Conservation (phyloP, 1,140 invertebrate genomes). For the Phortica variegata region DNA sequence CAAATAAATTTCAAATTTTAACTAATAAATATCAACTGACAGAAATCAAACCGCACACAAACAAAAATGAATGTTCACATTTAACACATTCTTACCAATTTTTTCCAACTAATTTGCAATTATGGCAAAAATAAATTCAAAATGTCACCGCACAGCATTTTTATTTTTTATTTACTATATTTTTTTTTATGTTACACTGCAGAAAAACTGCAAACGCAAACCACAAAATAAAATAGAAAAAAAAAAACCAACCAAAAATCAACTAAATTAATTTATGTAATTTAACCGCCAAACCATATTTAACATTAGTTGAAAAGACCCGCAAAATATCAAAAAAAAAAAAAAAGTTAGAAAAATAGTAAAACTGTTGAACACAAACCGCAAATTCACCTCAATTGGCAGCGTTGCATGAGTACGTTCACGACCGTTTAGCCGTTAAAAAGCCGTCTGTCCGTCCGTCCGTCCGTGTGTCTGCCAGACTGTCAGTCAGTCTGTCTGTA, state of each 20-base stretch:
- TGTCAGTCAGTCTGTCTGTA: not conserved
- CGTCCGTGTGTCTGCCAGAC: not conserved
- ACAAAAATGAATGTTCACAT: too few relatives aligned
- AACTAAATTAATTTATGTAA: slow-evolving; percentile 47
- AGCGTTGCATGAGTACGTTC: not conserved
- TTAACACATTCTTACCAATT: slow-evolving; percentile 6
- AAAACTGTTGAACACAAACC: slow-evolving; percentile 25
- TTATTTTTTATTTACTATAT: slow-evolving; percentile 32
- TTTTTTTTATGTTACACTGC: too few relatives aligned
- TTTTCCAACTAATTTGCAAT: not conserved
- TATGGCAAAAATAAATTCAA: slow-evolving; percentile 22
- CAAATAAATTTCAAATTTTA: too few relatives aligned
- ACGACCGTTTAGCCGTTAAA: slow-evolving; percentile 11
- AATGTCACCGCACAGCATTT: slow-evolving; percentile 33
- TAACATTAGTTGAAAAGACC: slow-evolving; percentile 14
- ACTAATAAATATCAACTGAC: too few relatives aligned
- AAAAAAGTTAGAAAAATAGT: slow-evolving; percentile 3
- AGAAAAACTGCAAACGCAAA: slow-evolving; percentile 20
- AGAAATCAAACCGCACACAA: too few relatives aligned
- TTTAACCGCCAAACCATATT: slow-evolving; percentile 33
- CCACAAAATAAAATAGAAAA: slow-evolving; percentile 12
- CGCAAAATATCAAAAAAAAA: slow-evolving; percentile 10
- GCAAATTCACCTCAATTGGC: slow-evolving; percentile 18
- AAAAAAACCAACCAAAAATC: slow-evolving; percentile 31
- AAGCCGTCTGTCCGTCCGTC: slow-evolving; percentile 12